Percentiles rank a stretch among this genome's conserved stretches.
Evolutionary conservation across 2,113 vertebrate species (phyloP).

Genomic region (Meriones unguiculatus): DNA sequence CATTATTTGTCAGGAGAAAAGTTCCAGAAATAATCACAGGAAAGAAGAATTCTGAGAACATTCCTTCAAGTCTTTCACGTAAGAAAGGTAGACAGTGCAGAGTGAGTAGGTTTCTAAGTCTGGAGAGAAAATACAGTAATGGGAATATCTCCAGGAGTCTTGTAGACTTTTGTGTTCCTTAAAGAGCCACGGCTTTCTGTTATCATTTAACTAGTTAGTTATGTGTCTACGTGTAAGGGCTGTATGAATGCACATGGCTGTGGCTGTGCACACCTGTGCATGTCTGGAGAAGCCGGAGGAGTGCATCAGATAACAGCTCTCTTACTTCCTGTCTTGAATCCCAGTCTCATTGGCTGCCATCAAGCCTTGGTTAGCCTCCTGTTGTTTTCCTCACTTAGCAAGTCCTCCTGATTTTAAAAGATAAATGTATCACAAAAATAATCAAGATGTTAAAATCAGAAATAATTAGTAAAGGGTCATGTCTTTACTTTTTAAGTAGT

Average conservation of each 20-base stretch:
- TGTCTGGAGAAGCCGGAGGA: not conserved
- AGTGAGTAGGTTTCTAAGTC: not conserved
- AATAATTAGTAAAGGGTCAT: not conserved
- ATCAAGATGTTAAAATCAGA: not conserved
- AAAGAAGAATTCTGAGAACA: not conserved
- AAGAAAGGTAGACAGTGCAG: not conserved
- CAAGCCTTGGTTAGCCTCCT: not conserved
- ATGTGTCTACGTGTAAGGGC: not conserved
- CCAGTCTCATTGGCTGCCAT: not conserved
- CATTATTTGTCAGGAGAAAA: not conserved
- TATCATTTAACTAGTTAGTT: not conserved
- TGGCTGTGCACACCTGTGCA: not conserved
- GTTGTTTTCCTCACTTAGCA: not conserved
- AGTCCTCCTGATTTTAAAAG: not conserved
- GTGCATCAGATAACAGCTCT: not conserved
- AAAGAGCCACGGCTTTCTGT: not conserved
- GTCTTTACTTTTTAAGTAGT: conserved; percentile 1
- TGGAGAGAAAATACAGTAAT: not conserved
- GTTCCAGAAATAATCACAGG: not conserved
- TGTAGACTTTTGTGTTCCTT: not conserved
- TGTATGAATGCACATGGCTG: too few relatives aligned
- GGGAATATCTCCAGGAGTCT: not conserved
- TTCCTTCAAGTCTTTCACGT: not conserved
- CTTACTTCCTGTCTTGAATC: too few relatives aligned
- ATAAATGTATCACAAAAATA: not conserved